A percentile compares a stretch with the other conserved stretches of the same genome.
Evolutionary conservation across 2,888 invertebrate species (phyloP).

Genomic region (Papilio gigon): DNA sequence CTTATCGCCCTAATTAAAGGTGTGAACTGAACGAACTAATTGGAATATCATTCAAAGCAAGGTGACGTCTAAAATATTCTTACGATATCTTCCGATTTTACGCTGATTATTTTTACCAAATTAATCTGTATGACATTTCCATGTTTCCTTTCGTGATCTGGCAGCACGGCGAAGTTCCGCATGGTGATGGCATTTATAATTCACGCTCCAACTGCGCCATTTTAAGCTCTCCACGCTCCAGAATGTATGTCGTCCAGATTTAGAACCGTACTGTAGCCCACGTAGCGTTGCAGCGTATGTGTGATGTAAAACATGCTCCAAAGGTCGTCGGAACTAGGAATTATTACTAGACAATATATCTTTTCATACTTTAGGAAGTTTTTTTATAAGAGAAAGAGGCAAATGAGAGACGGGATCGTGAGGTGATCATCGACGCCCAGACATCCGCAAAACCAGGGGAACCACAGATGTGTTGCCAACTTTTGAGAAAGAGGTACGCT

Average conservation of each 20-base stretch:
- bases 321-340: constrained; percentile 18
- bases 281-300: constrained; percentile 27
- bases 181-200: constrained; percentile 24
- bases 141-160: neutral
- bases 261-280: constrained; percentile 35
- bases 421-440: no score
- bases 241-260: constrained; percentile 36
- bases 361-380: neutral
- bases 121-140: neutral
- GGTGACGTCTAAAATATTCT: neutral
- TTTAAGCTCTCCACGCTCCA: constrained; percentile 40
- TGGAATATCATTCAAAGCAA: no score
- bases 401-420: no score
- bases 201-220: constrained; percentile 31
- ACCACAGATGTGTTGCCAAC: no score
- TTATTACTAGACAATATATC: neutral
- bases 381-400: no score
- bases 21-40: neutral
- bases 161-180: constrained; percentile 9
- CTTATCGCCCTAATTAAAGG: neutral
- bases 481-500: no score
- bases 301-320: constrained; percentile 25
- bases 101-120: neutral
- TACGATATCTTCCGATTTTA: neutral
- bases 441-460: no score